Evolutionary conservation across 2,113 vertebrate genomes (phyloP).

Genomic region (Myrmophylax atrothorax): DNA sequence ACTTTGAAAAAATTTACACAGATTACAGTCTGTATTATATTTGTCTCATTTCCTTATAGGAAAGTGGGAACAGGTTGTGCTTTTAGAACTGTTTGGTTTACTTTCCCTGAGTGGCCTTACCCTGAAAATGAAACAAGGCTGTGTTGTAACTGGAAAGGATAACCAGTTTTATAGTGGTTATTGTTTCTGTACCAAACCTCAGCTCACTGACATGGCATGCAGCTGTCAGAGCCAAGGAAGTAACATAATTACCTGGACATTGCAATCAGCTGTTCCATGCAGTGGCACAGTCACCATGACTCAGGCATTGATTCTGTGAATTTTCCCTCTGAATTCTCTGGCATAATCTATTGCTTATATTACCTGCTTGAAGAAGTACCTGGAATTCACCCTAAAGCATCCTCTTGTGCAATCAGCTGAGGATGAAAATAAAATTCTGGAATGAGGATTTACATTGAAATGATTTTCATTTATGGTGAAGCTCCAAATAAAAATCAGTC

Average conservation of each 20-base stretch:
- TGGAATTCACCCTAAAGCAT: neutral
- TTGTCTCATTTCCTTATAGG: neutral
- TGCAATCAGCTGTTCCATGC: neutral
- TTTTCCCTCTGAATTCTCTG: neutral
- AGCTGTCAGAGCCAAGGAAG: neutral
- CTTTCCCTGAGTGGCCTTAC: neutral
- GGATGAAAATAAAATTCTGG: neutral
- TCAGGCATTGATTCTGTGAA: neutral
- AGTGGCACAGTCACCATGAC: neutral
- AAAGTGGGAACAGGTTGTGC: neutral
- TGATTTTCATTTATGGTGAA: neutral
- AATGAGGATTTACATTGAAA: neutral
- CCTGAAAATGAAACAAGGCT: neutral
- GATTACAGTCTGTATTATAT: neutral
- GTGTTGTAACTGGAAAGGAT: neutral
- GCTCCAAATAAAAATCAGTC: neutral
- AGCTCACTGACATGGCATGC: fast-evolving
- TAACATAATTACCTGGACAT: fast-evolving
- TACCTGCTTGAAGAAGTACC: neutral
- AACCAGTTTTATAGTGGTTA: neutral
- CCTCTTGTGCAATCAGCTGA: neutral
- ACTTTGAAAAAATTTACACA: neutral
- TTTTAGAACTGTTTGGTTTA: neutral
- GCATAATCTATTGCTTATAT: neutral
- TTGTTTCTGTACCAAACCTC: fast-evolving